Evolutionary conservation across 2,888 invertebrate species (phyloP).

Genomic region (Morinoia aosen): DNA sequence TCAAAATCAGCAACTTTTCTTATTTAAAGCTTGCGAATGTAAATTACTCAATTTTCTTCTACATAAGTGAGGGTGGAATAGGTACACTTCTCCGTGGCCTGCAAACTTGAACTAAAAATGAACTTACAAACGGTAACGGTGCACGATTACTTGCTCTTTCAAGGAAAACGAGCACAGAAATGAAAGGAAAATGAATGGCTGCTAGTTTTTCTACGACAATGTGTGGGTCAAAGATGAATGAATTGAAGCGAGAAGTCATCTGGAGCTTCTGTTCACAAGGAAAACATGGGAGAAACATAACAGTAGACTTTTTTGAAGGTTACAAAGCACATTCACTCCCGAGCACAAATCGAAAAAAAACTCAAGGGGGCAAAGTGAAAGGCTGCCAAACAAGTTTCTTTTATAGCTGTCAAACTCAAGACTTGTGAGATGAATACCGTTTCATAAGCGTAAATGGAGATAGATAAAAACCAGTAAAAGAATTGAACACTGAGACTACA

Average conservation of each 20-base stretch:
- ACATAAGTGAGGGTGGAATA: not conserved
- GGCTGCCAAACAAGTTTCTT: not conserved
- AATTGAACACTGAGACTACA: not conserved
- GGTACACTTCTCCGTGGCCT: not conserved
- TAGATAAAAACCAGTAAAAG: not conserved
- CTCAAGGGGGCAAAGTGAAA: not conserved
- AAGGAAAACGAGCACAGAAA: not conserved
- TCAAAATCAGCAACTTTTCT: too few relatives aligned
- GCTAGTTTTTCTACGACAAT: not conserved
- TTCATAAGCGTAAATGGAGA: not conserved
- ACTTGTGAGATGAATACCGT: not conserved
- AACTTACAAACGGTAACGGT: not conserved
- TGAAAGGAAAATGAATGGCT: not conserved
- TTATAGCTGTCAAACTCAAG: not conserved
- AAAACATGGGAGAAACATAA: not conserved
- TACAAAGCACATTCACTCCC: not conserved
- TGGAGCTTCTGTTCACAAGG: not conserved
- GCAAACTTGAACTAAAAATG: not conserved
- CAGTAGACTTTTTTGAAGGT: not conserved
- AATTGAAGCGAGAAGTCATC: not conserved
- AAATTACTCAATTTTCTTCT: too few relatives aligned
- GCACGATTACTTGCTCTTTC: not conserved
- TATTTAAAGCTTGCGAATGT: too few relatives aligned
- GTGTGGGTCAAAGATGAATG: not conserved
- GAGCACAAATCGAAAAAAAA: not conserved